Percentiles rank a stretch among this genome's conserved stretches.
Evolutionary conservation across 2,797 vertebrate genomes (phyloP).

Genomic region (Acrossocheilus fasciatus): DNA sequence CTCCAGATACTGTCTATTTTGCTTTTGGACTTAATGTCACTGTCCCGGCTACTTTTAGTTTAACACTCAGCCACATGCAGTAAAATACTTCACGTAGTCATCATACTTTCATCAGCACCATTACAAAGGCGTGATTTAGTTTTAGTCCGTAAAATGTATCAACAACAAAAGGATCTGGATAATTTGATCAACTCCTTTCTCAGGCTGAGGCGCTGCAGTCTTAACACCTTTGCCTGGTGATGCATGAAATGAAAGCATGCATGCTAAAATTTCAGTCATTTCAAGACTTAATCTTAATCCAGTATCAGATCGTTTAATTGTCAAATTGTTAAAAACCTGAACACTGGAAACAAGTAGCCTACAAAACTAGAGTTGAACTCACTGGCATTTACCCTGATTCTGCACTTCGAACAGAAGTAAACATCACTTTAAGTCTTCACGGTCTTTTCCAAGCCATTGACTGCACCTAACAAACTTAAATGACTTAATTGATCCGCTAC

Average conservation of each 20-base stretch:
- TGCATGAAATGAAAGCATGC: conserved; percentile 5
- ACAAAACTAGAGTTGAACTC: conserved; percentile 12
- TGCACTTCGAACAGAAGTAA: conserved; percentile 25
- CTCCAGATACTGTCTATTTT: neutral
- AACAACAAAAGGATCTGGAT: neutral
- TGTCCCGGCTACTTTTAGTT: neutral
- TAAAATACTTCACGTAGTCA: neutral
- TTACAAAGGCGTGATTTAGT: neutral
- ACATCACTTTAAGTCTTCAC: conserved; percentile 39
- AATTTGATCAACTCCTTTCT: neutral
- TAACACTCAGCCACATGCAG: neutral
- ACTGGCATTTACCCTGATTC: neutral
- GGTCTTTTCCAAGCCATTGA: conserved; percentile 68
- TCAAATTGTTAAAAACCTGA: neutral
- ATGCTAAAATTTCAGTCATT: neutral
- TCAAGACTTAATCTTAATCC: neutral
- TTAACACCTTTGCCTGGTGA: neutral
- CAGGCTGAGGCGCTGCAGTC: neutral
- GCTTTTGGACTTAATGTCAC: neutral
- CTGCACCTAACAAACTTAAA: conserved; percentile 79
- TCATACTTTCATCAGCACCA: neutral
- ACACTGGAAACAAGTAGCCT: neutral
- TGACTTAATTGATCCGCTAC: conserved; percentile 82
- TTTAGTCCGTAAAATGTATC: neutral
- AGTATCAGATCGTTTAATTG: neutral